These are phyloP conservation scores for Amazona guildingii DNA, from an alignment of 2,113 vertebrate species.

Conservation along the genomic window DNA sequence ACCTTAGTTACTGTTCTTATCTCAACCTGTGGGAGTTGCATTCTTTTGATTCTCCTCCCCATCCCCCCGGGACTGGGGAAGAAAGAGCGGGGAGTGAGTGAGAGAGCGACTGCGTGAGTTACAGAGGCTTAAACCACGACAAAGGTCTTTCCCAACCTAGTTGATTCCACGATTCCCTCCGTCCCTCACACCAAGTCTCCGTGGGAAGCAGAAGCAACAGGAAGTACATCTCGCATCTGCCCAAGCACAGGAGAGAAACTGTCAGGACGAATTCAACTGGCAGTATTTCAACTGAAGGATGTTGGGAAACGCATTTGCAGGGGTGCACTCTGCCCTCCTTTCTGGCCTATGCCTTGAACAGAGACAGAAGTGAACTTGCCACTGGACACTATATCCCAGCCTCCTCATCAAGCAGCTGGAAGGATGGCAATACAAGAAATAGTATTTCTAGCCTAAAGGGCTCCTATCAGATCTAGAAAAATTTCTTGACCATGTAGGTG, in stretches of 20 bases:
- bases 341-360: not conserved
- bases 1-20: too few species aligned
- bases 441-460: not conserved
- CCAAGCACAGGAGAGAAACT: not conserved
- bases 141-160: not conserved
- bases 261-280: not conserved
- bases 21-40: too few species aligned
- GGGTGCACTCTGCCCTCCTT: not conserved
- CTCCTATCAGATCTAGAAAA: not conserved
- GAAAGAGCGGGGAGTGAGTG: too few species aligned
- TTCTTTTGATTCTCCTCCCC: too few species aligned
- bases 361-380: not conserved
- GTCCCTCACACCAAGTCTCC: not conserved
- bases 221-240: not conserved
- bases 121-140: too few species aligned
- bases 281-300: not conserved
- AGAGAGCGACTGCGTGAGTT: too few species aligned
- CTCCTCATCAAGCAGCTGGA: not conserved
- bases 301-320: not conserved
- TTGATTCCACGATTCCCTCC: not conserved
- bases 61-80: too few species aligned
- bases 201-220: not conserved
- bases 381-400: not conserved
- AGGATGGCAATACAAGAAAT: not conserved
- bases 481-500: not conserved